Evolutionary conservation across 2,113 vertebrate genomes (phyloP), one percentile per base, ranked within the genome.

Genomic region (Salvelinus fontinalis): DNA sequence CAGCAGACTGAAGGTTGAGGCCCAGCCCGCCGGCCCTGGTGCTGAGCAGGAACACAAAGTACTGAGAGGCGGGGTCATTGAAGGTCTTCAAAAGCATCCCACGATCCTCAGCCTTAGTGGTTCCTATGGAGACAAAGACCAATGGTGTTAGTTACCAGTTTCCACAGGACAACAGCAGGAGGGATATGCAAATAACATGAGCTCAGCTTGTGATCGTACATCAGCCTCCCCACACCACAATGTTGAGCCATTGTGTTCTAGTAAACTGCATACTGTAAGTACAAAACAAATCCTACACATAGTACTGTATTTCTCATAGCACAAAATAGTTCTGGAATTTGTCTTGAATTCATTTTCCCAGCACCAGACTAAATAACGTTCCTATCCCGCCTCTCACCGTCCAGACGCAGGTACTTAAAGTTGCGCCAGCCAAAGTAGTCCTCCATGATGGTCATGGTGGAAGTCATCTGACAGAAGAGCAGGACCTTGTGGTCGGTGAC

Each of bases 361-460:
- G 13, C 39, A 54, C 51, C 51, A 18, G 14, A 1, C 51, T 5
- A 18, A 54, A 54, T 54, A 3, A 18, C 51, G 7, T 2, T 4
- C 16, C 31, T 34, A n/a, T 3, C 6, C 62, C 20, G 31, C 27
- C 9, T 27, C 96, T 94, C 89, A 99, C 98, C 97, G 0, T 99
- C 98, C 73, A 99, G 94, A 83, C 98, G 93, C 86, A 99, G 95
- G 93, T 99, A 99, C 84, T 98, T 98, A 87, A 99, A 99, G 82
- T 94, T 96, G 0, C 98, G 96, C 76, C 95, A 99, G 0, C 95
- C 95, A 2, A 99, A 99, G 74, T 99, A 99, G 67, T 99, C 98
- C 73, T 99, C 98, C 98, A 99, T 99, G 91, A 99, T 99, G 83
- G 97, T 99, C 98, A 99, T 99, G 78, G 99, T 95, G 0, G 97